These are phyloP conservation scores for Aelia acuminata DNA, from an alignment of 2,888 invertebrate genomes.

Conservation along the genomic window DNA sequence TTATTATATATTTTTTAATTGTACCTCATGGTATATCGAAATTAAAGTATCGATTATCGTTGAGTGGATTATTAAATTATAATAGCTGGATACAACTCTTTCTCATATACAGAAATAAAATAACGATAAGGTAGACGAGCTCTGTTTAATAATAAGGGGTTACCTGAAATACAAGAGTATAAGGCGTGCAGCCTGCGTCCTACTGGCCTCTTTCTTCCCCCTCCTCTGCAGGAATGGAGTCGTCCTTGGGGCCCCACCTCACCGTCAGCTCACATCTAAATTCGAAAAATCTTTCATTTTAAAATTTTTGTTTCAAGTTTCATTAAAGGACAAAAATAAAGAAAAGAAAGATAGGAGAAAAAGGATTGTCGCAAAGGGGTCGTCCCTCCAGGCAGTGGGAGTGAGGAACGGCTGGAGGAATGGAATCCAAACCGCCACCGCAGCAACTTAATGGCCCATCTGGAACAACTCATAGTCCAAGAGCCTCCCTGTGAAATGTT, in stretches of 20 bases:
- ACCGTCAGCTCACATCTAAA: neutral
- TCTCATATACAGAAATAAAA: neutral
- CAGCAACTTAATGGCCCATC: neutral
- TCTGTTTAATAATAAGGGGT: neutral
- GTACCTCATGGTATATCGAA: neutral
- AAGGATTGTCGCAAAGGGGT: neutral
- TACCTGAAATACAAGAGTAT: neutral
- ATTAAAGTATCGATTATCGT: neutral
- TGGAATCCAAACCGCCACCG: neutral
- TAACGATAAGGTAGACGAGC: neutral
- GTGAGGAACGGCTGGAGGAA: neutral
- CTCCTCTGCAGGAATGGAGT: conserved; percentile 27
- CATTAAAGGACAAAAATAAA: neutral
- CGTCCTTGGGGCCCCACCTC: conserved; percentile 30
- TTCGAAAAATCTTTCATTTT: neutral
- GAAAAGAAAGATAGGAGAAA: no score
- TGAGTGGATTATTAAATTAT: neutral
- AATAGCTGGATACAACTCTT: neutral
- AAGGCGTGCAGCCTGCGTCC: conserved; percentile 6
- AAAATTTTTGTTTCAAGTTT: neutral
- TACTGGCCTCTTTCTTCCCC: conserved; percentile 38
- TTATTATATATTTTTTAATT: neutral
- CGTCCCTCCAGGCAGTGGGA: neutral
- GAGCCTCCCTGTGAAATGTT: neutral
- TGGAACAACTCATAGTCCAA: neutral